A percentile compares a stretch with the other conserved stretches of the same genome.
phyloP scores from a whole-genome alignment of 1,140 invertebrate genomes.

The Lepidostoma basale region DNA sequence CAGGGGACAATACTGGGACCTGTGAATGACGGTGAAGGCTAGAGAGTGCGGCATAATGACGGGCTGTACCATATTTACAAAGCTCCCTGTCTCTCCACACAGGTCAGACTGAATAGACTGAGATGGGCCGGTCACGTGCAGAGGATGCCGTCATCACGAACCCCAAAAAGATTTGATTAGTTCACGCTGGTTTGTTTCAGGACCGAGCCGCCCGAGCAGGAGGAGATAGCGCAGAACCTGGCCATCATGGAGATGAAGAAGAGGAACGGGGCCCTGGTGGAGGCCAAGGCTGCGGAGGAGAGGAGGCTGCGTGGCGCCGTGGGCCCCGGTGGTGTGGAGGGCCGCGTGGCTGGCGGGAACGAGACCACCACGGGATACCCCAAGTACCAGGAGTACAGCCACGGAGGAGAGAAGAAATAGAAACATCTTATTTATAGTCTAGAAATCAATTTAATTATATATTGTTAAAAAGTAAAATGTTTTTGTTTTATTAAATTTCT shows the following conservation, averaged over 20 bases:
- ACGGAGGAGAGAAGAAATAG: neutral
- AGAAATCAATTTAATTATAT: no score
- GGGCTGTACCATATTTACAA: neutral
- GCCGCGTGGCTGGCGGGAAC: neutral
- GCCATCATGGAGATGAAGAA: constrained; percentile 73
- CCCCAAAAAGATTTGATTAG: no score
- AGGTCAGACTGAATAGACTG: neutral
- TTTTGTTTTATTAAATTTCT: no score
- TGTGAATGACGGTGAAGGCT: no score
- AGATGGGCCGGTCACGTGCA: no score
- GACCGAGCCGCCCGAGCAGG: constrained; percentile 69
- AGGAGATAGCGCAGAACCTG: constrained; percentile 74
- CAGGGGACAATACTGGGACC: no score
- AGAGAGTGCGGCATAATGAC: no score
- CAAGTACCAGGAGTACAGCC: constrained; percentile 28
- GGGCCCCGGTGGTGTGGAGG: constrained; percentile 23
- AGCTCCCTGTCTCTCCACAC: neutral
- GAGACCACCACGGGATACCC: constrained; percentile 34
- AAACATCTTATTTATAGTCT: no score
- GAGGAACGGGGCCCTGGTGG: constrained; percentile 73
- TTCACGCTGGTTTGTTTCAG: no score
- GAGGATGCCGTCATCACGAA: no score
- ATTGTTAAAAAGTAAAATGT: no score
- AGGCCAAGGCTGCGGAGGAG: constrained; percentile 49
- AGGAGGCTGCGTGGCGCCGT: neutral